Base-by-base conservation (phyloP, 2,888 invertebrate genomes). In the Pyralis farinalis region DNA sequence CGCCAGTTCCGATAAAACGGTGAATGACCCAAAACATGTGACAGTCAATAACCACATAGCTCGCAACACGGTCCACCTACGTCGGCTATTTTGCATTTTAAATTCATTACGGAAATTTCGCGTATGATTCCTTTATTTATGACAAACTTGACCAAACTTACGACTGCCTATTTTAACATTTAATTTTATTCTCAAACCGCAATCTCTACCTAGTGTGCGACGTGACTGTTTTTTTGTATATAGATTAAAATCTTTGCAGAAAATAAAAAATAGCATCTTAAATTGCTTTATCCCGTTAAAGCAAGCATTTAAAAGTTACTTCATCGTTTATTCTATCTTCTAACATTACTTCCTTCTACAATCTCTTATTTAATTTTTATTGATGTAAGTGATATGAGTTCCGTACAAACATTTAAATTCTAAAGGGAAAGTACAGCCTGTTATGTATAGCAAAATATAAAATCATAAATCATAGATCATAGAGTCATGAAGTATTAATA, bases 61-160 rank as follows among this genome's bases (percentile, higher is more conserved):
- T 16, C 29, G 12, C 25, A 5, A 7, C 25, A 25, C 25, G 31
- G 33, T 47, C 53, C 55, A 53, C 54, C 49, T 55, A 58, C 58
- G 55, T 52, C 47, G 34, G 38, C 57, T 63, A 61, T 55, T 66
- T 64, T 57, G 58, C 53, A 64, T 58, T 51, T 55, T 51, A 61
- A 52, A 64, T 55, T 59, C 58, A 58, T 48, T 46, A 48, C 43
- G 43, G 37, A 48, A 52, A 53, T 46, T 49, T 52, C 44, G 10
- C n/a, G 43, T 53, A 51, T 51, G 58, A 58, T 59, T 57, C 57
- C 57, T 54, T 60, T 67, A 67, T 71, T 71, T 68, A 74, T 60
- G 55, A 16, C 16, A 16, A 16, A 3, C 4, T 16, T 16, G 2
- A 2, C 4, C 16, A 16, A 16, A 16, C 2, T 16, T 16, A 16